phyloP scores from a whole-genome alignment of 2,797 vertebrate genomes.

The Pagetopsis macropterus region DNA sequence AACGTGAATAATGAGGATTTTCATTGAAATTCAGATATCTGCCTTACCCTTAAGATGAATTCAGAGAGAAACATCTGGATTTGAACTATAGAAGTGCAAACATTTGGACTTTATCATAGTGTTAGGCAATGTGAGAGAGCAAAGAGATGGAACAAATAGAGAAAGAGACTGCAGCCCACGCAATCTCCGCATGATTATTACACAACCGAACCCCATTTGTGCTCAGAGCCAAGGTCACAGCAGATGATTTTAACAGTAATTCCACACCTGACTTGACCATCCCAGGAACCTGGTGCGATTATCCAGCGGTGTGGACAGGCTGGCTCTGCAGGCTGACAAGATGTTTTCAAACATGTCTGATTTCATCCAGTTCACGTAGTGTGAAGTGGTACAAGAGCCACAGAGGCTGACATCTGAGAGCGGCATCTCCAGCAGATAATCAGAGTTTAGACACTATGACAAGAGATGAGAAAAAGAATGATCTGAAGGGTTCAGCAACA shows the following conservation, averaged over 20 bases:
- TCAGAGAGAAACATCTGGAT: conserved; percentile 32
- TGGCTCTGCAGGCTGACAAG: conserved; percentile 37
- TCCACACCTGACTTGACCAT: conserved; percentile 53
- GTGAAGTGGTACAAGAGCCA: conserved; percentile 53
- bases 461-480: conserved; percentile 20
- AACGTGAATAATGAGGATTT: conserved; percentile 59
- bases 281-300: conserved; percentile 47
- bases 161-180: conserved; percentile 25
- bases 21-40: conserved; percentile 51
- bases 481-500: conserved; percentile 23
- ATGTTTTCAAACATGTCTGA: conserved; percentile 67
- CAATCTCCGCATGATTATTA: conserved; percentile 39
- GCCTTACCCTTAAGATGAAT: conserved; percentile 21
- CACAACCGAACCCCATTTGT: conserved; percentile 39
- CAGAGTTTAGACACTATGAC: conserved; percentile 36
- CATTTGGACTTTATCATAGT: conserved; percentile 22
- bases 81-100: conserved; percentile 29
- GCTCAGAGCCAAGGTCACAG: conserved; percentile 55
- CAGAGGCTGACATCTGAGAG: conserved; percentile 44
- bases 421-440: conserved; percentile 48
- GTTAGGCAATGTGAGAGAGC: conserved; percentile 1
- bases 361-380: conserved; percentile 56
- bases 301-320: conserved; percentile 50
- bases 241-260: conserved; percentile 57
- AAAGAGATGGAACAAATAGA: neutral